These are phyloP conservation scores for Telmatherina bonti DNA, from an alignment of 2,797 vertebrate species.

Conservation along the genomic window DNA sequence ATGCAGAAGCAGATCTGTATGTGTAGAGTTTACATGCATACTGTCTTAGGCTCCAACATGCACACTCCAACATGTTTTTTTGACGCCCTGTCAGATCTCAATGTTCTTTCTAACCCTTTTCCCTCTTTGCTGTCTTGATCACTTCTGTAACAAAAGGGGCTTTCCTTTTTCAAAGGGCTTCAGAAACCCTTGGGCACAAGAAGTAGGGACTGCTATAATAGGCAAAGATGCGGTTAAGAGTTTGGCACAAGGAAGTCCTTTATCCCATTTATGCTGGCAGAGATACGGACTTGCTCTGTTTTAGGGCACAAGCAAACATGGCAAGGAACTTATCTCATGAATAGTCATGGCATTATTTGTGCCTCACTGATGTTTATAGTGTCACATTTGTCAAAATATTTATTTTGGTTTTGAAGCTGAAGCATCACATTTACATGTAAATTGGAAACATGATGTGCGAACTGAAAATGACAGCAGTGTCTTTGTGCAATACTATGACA, in stretches of 20 bases:
- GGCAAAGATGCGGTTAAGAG: constrained; percentile 39
- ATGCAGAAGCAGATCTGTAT: constrained; percentile 35
- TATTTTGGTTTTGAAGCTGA: constrained; percentile 43
- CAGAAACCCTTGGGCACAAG: constrained; percentile 49
- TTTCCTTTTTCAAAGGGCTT: constrained; percentile 61
- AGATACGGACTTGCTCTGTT: constrained; percentile 31
- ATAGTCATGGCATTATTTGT: constrained; percentile 46
- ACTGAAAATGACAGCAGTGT: constrained; percentile 48
- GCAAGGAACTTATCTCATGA: constrained; percentile 30
- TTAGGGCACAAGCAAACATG: constrained; percentile 27
- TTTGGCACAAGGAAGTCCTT: constrained; percentile 55
- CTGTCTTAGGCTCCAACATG: neutral
- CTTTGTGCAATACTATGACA: constrained; percentile 8
- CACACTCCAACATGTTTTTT: constrained; percentile 9
- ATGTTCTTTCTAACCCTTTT: constrained; percentile 15
- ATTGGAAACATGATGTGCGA: constrained; percentile 48
- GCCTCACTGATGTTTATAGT: constrained; percentile 38
- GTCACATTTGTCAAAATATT: constrained; percentile 51
- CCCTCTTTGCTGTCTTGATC: neutral
- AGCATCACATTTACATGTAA: constrained; percentile 59
- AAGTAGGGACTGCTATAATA: constrained; percentile 63
- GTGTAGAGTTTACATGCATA: constrained; percentile 23
- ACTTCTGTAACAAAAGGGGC: constrained; percentile 52
- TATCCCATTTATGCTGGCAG: constrained; percentile 57
- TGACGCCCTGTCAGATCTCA: constrained; percentile 14